These are phyloP conservation scores for Xyrauchen texanus DNA, from an alignment of 2,113 vertebrate species.

Conservation along the genomic window DNA sequence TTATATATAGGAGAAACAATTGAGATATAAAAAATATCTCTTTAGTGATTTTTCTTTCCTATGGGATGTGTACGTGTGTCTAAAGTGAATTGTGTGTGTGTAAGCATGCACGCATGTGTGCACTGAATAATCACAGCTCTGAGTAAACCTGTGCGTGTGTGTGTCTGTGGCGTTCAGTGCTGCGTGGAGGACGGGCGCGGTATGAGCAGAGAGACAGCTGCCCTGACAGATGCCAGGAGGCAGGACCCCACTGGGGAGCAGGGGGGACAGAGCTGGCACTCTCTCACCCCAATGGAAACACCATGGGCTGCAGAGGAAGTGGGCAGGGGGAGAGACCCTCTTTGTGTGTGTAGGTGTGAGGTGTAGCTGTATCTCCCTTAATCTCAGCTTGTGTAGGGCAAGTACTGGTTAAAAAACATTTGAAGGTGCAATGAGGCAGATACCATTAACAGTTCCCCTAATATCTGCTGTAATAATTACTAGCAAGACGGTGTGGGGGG, in stretches of 20 bases:
- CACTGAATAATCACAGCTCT: conserved; percentile 45
- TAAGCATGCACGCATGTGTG: not conserved
- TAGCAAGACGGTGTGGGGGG: too few relatives aligned
- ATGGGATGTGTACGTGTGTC: not conserved
- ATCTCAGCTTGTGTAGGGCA: conserved; percentile 28
- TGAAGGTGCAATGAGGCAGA: conserved; percentile 39
- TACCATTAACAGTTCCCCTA: conserved; percentile 32
- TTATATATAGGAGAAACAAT: too few relatives aligned
- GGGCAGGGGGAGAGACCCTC: conserved; percentile 78
- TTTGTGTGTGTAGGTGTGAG: conserved; percentile 50
- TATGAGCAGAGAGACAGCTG: conserved; percentile 78
- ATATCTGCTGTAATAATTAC: conserved; percentile 35
- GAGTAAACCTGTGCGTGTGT: conserved; percentile 47
- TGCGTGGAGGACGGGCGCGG: conserved; percentile 64
- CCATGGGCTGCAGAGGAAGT: conserved; percentile 81
- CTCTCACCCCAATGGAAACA: conserved; percentile 82
- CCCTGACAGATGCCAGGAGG: conserved; percentile 84
- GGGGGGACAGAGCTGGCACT: conserved; percentile 78
- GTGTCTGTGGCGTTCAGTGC: conserved; percentile 65
- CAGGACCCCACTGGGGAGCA: conserved; percentile 82
- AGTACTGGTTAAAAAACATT: conserved; percentile 35
- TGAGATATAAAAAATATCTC: too few relatives aligned
- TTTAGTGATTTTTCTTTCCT: too few relatives aligned
- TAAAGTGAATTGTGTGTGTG: conserved; percentile 26
- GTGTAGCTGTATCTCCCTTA: conserved; percentile 37